Conservation (phyloP, 2,797 vertebrate species). For the Malurus leucopterus region DNA sequence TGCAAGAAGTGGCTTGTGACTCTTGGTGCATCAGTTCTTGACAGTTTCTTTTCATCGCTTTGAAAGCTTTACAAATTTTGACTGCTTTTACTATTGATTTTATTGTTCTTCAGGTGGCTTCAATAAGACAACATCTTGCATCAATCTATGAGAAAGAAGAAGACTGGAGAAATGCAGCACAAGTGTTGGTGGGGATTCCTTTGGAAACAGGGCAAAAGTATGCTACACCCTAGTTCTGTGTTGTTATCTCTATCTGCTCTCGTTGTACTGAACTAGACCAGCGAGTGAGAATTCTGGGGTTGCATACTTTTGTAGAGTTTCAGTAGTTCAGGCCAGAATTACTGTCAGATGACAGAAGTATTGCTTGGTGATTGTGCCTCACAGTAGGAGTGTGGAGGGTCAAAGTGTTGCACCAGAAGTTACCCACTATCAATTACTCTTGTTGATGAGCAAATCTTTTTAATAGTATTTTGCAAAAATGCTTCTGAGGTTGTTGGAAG, state of each 20-base stretch:
- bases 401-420: background rate
- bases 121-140: constrained; percentile 97
- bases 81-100: background rate
- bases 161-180: constrained; percentile 97
- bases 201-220: constrained; percentile 98
- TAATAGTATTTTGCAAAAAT: background rate
- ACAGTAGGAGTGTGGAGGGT: background rate
- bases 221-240: background rate
- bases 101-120: constrained; percentile 83
- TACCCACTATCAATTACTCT: background rate
- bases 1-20: background rate
- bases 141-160: constrained; percentile 98
- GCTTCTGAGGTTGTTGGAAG: background rate
- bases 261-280: background rate
- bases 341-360: background rate
- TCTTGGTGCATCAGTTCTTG: background rate
- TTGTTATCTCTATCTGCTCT: background rate
- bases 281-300: background rate
- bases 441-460: background rate
- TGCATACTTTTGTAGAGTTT: background rate
- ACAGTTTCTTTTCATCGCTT: background rate
- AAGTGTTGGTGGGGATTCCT: constrained; percentile 96
- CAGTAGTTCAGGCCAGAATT: background rate
- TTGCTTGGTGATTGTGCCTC: background rate
- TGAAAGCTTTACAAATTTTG: background rate